Evolutionary conservation across 2,888 invertebrate genomes (phyloP), one percentile per base, ranked within the genome.

Genomic region (Drosophila flavopinicola): DNA sequence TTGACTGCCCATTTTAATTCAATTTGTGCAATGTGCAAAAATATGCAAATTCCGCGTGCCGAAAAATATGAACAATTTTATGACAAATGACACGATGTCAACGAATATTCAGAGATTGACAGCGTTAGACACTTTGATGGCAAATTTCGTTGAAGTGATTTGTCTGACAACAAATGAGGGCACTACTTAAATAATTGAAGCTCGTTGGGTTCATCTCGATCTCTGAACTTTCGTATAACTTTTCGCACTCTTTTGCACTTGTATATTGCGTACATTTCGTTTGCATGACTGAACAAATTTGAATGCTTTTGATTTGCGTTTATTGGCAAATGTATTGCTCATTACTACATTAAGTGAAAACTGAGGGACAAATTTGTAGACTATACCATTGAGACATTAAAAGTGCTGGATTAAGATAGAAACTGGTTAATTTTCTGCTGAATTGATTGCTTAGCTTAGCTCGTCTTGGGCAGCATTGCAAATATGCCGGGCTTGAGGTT

Each of bases 401-500:
- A 52, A 17, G 60, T 57, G 64, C 37, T 45, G 25, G 6, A 24
- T 44, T 30, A 24, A 15, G 7, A 15, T n/a, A 17, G 17, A 37
- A 32, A 44, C 20, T 48, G 9, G 3, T 10, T 11, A 29, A 7
- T 37, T 11, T 38, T 24, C 1, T 5, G 24, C 6, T 11, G 20
- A 1, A 20, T 9, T n/a, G 2, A 11, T 6, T 15, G 3, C 1
- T 3, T 2, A 13, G 17, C 5, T 63, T 80, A 87, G 33, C 51
- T 57, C 3, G 37, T 32, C 47, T 72, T 86, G 13, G 90, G 90
- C 35, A 90, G 39, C 66, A 87, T 68, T 0, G 80, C 85, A 13
- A 90, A 75, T 6, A 90, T 52, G 24, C 88, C 80, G 1, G 77
- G 82, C 53, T 83, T 90, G 1, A 84, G 69, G 35, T 85, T 83